Evolutionary conservation across 2,888 invertebrate species (phyloP).

Genomic region (Leptogaster cylindrica): DNA sequence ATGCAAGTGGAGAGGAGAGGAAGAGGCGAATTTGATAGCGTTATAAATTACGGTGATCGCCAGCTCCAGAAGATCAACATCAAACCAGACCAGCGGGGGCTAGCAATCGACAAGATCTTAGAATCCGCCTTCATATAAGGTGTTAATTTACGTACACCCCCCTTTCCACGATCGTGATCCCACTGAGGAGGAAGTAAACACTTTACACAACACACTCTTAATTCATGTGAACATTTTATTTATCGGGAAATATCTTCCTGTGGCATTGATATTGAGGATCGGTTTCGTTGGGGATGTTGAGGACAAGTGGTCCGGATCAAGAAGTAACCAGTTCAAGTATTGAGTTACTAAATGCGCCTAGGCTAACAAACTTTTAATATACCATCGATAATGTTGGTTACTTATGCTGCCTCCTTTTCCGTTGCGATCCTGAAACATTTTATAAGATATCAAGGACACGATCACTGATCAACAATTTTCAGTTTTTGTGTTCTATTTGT

Average conservation of each 20-base stretch:
- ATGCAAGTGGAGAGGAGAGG: not conserved
- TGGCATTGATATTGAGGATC: constrained; percentile 5
- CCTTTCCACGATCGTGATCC: not conserved
- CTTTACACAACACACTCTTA: not conserved
- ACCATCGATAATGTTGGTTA: not conserved
- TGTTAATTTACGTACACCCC: constrained; percentile 21
- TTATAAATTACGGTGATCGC: not conserved
- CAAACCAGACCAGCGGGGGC: constrained; percentile 7
- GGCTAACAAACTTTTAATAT: not conserved
- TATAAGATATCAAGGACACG: too few species aligned
- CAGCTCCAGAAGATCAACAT: not conserved
- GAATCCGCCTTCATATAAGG: constrained; percentile 18
- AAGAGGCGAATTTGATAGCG: not conserved
- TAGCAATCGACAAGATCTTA: constrained; percentile 13
- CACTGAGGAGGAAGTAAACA: constrained; percentile 4
- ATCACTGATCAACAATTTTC: too few species aligned
- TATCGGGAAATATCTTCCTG: not conserved
- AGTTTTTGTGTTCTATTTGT: too few species aligned
- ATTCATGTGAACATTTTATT: constrained; percentile 23
- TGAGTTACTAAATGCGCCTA: constrained; percentile 3
- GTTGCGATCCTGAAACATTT: not conserved
- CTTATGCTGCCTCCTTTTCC: not conserved
- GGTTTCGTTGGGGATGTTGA: not conserved
- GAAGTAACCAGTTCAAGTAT: constrained; percentile 1
- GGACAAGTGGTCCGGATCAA: not conserved